Base-by-base conservation (phyloP, 2,113 vertebrate genomes). In the Passer domesticus region DNA sequence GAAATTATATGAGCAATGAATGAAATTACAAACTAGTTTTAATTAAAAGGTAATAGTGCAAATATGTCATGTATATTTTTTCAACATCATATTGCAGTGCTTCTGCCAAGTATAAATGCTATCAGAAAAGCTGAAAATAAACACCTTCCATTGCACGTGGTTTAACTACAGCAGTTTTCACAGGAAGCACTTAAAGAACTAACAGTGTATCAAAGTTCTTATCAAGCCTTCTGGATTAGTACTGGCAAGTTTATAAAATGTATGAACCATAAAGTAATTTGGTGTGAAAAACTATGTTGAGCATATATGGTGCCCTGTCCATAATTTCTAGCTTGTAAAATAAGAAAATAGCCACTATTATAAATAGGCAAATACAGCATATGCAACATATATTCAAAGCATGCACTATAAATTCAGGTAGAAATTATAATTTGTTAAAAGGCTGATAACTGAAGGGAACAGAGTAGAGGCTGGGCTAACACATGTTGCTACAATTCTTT, bases 31-130 rank as follows among this genome's bases (percentile, higher is more conserved):
- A 90, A 59, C 30, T 80, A 52, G 23, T 46, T 95, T 94, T 83
- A 93, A 93, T 95, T 83, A 90, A 92, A 94, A 86, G 4, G 7
- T 41, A 86, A 89, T 47, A 89, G 35, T 86, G 30, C 14, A 83
- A 90, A 83, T 77, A 58, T 67, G 33, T 58, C 18, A 64, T 11
- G 13, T 30, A 22, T 41, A 27, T 49, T 80, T 77, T 95, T 75
- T 83, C 33, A 88, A 47, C 55, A 70, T 70, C 37, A 49, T 82
- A 66, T 56, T 85, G 15, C 18, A 87, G 21, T 84, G n/a, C 18
- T 90, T 88, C 39, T 67, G 19, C 11, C 30, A 83, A 80, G 15
- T 50, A 44, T 22, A 73, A 80, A 9, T 55, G 55, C 16, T 16
- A 66, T 35, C 13, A 88, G 49, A 63, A 93, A 83, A 88, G 17